Evolutionary conservation across 37 sponge, comb jelly and placozoan genomes (phyloP).

Genomic region (Axinella damicornis): DNA sequence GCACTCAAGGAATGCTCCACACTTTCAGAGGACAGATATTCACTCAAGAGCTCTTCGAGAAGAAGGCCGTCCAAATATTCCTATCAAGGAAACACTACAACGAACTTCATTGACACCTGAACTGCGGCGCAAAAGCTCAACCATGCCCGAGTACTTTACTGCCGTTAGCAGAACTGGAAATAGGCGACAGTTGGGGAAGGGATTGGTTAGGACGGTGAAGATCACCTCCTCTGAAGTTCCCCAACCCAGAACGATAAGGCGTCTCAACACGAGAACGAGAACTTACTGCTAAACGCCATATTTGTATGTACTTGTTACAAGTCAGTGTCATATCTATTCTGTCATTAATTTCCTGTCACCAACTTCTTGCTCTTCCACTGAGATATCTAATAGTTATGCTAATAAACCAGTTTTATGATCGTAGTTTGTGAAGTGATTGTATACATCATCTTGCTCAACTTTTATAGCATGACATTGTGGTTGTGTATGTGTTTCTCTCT

Average conservation of each 20-base stretch:
- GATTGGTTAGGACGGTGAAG: slow-evolving; percentile 34
- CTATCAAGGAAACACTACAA: neutral
- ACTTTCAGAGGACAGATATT: neutral
- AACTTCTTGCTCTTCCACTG: too few relatives aligned
- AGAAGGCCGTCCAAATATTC: neutral
- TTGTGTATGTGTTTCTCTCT: too few relatives aligned
- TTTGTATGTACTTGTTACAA: neutral
- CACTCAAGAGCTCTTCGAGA: neutral
- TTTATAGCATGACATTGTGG: too few relatives aligned
- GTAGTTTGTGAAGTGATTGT: too few relatives aligned
- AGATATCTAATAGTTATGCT: too few relatives aligned
- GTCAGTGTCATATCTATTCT: neutral
- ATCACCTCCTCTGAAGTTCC: slow-evolving; percentile 43
- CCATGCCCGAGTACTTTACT: slow-evolving; percentile 47
- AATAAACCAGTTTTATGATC: too few relatives aligned
- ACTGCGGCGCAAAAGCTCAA: slow-evolving; percentile 25
- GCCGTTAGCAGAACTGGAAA: neutral
- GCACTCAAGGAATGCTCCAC: neutral
- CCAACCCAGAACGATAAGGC: slow-evolving; percentile 16
- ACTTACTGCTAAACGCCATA: slow-evolving; percentile 37
- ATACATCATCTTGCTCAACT: too few relatives aligned
- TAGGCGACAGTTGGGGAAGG: neutral
- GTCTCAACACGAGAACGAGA: slow-evolving; percentile 49
- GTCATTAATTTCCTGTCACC: too few relatives aligned
- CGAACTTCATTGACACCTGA: slow-evolving; percentile 12